Conservation (phyloP, 2,113 vertebrate species). For the Cololabis saira region DNA sequence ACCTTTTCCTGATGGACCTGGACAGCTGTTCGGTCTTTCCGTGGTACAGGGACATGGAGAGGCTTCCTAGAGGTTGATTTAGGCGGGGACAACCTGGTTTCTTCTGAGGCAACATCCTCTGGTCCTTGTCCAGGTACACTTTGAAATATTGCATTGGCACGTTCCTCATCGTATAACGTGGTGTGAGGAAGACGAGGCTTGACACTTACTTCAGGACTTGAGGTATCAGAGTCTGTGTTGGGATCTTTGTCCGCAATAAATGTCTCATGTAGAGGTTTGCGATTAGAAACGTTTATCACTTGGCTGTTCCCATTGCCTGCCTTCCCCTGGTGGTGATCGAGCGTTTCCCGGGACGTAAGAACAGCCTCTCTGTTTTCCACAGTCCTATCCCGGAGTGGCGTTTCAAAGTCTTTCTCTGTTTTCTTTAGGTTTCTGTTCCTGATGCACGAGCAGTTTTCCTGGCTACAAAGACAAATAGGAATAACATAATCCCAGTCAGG, state of each 20-base stretch:
- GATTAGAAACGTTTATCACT: slow-evolving; percentile 3
- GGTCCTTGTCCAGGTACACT: slow-evolving; percentile 6
- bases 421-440: slow-evolving; percentile 63
- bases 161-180: slow-evolving; percentile 29
- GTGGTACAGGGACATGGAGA: slow-evolving; percentile 85
- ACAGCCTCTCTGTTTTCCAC: slow-evolving; percentile 20
- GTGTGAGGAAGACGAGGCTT: slow-evolving; percentile 22
- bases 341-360: not conserved
- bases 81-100: slow-evolving; percentile 72
- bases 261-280: slow-evolving; percentile 25
- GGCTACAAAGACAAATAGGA: slow-evolving; percentile 83
- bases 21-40: slow-evolving; percentile 76
- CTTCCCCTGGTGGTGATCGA: slow-evolving; percentile 21
- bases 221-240: slow-evolving; percentile 3
- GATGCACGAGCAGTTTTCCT: slow-evolving; percentile 78
- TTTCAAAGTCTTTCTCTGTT: slow-evolving; percentile 38
- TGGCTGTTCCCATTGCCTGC: not conserved
- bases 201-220: not conserved
- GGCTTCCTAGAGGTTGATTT: slow-evolving; percentile 76
- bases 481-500: slow-evolving; percentile 82
- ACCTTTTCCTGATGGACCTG: slow-evolving; percentile 85
- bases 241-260: slow-evolving; percentile 11
- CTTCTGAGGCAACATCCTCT: slow-evolving; percentile 31
- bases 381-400: slow-evolving; percentile 1
- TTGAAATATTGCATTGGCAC: slow-evolving; percentile 15